Conservation (phyloP, 2,888 invertebrate genomes). For the Pandemis heparana region DNA sequence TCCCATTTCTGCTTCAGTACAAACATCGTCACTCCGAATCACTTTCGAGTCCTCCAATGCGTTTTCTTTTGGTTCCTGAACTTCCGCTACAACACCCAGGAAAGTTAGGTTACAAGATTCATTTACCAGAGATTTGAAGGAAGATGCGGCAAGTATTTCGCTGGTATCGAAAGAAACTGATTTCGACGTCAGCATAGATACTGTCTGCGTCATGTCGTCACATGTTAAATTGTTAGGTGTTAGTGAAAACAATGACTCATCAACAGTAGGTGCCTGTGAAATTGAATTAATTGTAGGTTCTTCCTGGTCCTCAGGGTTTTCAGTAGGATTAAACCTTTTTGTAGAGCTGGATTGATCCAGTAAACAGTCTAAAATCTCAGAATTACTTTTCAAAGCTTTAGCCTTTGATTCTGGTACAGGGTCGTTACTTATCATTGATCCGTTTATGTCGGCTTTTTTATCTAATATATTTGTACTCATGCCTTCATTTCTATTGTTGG, state of each 20-base stretch:
- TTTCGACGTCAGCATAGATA: not conserved
- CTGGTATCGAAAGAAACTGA: not conserved
- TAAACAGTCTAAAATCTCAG: not conserved
- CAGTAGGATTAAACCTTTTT: not conserved
- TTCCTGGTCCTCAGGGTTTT: not conserved
- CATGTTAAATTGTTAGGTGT: not conserved
- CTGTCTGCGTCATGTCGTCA: not conserved
- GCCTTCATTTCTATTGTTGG: not conserved
- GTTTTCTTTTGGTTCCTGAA: not conserved
- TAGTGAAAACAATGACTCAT: constrained; percentile 12
- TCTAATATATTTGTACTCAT: not conserved
- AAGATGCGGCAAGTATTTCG: not conserved
- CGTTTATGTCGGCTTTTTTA: not conserved
- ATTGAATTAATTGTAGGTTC: not conserved
- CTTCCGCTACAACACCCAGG: not conserved
- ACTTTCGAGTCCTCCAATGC: not conserved
- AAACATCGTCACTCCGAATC: not conserved
- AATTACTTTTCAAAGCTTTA: not conserved
- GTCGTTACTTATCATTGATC: not conserved
- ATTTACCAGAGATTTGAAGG: not conserved
- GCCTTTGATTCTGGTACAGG: not conserved
- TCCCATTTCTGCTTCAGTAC: not conserved
- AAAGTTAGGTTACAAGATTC: not conserved
- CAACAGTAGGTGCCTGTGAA: not conserved
- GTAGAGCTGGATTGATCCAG: not conserved